A percentile compares a stretch with the other conserved stretches of the same genome.
Evolutionary conservation across 2,113 vertebrate genomes (phyloP).

Genomic region (Psammodynastes pulverulentus): DNA sequence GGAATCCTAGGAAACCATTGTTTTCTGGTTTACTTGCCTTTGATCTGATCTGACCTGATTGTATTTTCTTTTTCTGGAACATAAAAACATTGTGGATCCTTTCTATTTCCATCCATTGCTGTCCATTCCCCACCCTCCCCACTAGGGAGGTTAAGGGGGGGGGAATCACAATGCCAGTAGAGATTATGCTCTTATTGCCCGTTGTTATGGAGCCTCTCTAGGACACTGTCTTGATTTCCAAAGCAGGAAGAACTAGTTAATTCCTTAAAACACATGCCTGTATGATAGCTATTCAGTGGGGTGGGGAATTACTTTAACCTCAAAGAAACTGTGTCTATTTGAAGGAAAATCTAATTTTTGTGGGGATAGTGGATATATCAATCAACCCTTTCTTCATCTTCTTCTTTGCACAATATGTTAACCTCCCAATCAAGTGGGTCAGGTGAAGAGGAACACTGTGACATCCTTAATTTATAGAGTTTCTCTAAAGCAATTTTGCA

Average conservation of each 20-base stretch:
- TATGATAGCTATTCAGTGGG: background rate
- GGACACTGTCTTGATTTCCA: background rate
- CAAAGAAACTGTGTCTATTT: background rate
- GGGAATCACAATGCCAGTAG: background rate
- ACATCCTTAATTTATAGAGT: background rate
- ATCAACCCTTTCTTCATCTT: background rate
- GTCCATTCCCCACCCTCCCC: background rate
- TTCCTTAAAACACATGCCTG: background rate
- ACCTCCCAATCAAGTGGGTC: background rate
- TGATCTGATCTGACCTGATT: background rate
- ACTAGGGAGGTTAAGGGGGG: background rate
- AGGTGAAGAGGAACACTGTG: background rate
- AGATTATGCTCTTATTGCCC: background rate
- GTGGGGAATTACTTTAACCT: background rate
- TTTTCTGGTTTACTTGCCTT: background rate
- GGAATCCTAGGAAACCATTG: background rate
- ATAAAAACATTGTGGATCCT: background rate
- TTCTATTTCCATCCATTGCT: background rate
- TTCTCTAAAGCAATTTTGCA: background rate
- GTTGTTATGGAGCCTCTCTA: background rate
- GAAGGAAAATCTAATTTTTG: background rate
- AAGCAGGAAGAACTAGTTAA: background rate
- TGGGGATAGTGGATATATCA: background rate
- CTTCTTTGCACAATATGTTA: background rate
- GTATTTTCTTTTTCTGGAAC: background rate